These are phyloP conservation scores for Pogonophryne albipinna DNA, from an alignment of 2,797 vertebrate genomes.

Conservation along the genomic window DNA sequence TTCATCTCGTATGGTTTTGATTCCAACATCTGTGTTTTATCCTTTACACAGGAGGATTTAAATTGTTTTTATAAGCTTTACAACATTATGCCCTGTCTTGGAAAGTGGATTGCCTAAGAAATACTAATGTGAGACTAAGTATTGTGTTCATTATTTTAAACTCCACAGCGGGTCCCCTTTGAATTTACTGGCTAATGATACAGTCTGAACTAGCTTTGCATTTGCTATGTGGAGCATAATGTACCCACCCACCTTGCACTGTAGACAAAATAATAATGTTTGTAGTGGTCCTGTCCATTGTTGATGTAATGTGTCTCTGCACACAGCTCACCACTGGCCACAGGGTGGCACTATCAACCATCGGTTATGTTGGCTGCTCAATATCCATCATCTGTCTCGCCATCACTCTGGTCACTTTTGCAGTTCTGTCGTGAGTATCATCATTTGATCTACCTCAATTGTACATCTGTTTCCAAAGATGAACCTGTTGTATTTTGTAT, in stretches of 20 bases:
- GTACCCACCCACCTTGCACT: background rate
- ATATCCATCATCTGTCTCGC: constrained; percentile 94
- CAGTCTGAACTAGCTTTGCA: background rate
- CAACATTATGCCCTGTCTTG: constrained; percentile 6
- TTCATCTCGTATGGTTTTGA: background rate
- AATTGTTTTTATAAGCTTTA: constrained; percentile 7
- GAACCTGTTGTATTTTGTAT: background rate
- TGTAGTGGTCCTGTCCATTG: constrained; percentile 11
- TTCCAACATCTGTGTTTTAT: constrained; percentile 5
- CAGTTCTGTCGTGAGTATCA: constrained; percentile 94
- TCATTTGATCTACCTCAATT: background rate
- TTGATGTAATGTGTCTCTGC: constrained; percentile 39
- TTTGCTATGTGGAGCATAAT: background rate
- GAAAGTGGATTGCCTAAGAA: constrained; percentile 8
- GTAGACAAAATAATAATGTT: background rate
- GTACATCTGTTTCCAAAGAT: background rate
- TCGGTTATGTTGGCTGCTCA: constrained; percentile 95
- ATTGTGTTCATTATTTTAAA: constrained; percentile 24
- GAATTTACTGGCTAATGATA: constrained; percentile 20
- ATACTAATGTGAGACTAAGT: constrained; percentile 22
- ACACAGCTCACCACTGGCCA: constrained; percentile 89
- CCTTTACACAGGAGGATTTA: background rate
- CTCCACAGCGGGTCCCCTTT: constrained; percentile 3
- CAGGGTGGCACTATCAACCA: constrained; percentile 95
- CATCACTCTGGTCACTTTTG: constrained; percentile 95